phyloP scores from a whole-genome alignment of 2,888 invertebrate genomes.

The Gasteruption jaculator region DNA sequence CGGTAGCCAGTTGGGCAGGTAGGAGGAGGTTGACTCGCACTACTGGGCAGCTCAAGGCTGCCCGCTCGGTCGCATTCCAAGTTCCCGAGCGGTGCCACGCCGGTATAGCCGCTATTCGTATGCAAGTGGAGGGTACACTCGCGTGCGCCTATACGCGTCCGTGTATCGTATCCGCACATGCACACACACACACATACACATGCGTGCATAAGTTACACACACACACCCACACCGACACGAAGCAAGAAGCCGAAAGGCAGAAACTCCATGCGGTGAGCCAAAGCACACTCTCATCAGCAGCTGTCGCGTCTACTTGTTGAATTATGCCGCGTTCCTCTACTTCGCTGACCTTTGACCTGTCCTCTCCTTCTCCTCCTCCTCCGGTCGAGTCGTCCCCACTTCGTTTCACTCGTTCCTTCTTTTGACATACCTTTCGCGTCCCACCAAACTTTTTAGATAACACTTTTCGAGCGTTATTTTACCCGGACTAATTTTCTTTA shows the following conservation, averaged over 20 bases:
- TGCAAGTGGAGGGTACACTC: constrained; percentile 8
- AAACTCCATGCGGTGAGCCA: constrained; percentile 11
- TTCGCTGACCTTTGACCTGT: not conserved
- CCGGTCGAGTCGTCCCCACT: constrained; percentile 24
- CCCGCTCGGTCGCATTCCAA: constrained; percentile 42
- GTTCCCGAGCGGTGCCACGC: constrained; percentile 29
- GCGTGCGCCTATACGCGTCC: constrained; percentile 16
- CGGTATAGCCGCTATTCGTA: no score
- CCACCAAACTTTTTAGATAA: no score
- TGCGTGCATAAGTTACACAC: not conserved
- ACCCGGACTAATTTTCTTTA: no score
- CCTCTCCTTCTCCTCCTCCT: constrained; percentile 26
- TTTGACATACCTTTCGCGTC: no score
- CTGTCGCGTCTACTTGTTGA: constrained; percentile 42
- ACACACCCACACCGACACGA: constrained; percentile 10
- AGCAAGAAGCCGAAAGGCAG: constrained; percentile 26
- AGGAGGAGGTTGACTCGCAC: constrained; percentile 38
- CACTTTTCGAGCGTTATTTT: no score
- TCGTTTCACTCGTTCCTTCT: no score
- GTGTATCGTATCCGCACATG: constrained; percentile 2
- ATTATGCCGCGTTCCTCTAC: constrained; percentile 25
- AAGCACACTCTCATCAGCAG: constrained; percentile 37
- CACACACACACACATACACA: constrained; percentile 4
- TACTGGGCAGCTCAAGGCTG: constrained; percentile 42
- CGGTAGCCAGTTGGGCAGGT: no score